phyloP scores from a whole-genome alignment of 1,140 invertebrate species.

The Gryon sp. region DNA sequence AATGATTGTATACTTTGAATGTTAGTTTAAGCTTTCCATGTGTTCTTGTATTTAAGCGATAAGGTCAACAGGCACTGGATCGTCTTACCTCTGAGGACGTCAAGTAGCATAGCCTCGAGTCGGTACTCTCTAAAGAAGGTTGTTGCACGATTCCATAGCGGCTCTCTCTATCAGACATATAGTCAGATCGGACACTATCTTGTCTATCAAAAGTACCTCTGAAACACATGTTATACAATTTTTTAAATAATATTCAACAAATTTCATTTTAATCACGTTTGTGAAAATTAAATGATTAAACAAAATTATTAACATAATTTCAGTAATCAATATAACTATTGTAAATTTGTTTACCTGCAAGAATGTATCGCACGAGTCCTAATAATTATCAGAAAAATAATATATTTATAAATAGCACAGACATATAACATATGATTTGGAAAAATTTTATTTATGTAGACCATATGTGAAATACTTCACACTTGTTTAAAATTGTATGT shows the following conservation, averaged over 20 bases:
- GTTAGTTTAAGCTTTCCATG: constrained; percentile 35
- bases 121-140: constrained; percentile 94
- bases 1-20: constrained; percentile 52
- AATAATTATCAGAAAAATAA: no score
- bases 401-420: no score
- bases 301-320: no score
- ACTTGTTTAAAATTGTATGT: no score
- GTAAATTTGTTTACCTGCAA: no score
- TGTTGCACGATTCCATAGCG: constrained; percentile 93
- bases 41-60: constrained; percentile 55
- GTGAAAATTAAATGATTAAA: no score
- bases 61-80: constrained; percentile 71
- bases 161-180: constrained; percentile 92
- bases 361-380: no score
- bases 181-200: constrained; percentile 92
- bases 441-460: no score
- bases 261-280: no score
- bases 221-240: constrained; percentile 67
- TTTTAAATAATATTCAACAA: background rate
- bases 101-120: constrained; percentile 94
- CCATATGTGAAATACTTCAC: no score
- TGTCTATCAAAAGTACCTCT: constrained; percentile 92
- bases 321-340: no score
- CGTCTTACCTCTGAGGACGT: constrained; percentile 96
- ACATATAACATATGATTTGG: no score